Evolutionary conservation across 2,888 invertebrate genomes (phyloP).

Genomic region (Drosophila silvestris): DNA sequence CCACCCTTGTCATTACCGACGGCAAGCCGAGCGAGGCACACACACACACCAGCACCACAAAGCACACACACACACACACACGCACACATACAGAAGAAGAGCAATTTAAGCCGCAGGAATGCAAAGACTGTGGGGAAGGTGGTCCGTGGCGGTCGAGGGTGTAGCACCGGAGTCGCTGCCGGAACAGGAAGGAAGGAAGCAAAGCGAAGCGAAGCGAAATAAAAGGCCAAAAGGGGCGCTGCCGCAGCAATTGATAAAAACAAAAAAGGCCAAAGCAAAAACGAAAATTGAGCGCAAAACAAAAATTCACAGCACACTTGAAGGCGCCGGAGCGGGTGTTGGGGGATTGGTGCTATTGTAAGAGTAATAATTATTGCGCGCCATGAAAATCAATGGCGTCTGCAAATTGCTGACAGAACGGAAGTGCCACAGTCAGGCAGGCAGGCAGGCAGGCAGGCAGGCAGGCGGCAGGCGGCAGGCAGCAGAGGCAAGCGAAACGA

Average conservation of each 20-base stretch:
- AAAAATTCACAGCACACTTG: slow-evolving; percentile 44
- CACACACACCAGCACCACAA: slow-evolving; percentile 21
- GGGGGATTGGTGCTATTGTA: background rate
- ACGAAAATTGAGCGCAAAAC: slow-evolving; percentile 34
- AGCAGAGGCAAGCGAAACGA: background rate
- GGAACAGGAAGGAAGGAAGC: slow-evolving; percentile 56
- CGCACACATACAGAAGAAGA: slow-evolving; percentile 57
- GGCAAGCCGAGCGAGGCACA: slow-evolving; percentile 52
- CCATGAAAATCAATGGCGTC: slow-evolving; percentile 69
- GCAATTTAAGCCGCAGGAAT: slow-evolving; percentile 81
- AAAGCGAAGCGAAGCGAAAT: slow-evolving; percentile 50
- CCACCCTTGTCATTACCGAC: slow-evolving; percentile 59
- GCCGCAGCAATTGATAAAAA: slow-evolving; percentile 57
- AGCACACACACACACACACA: slow-evolving; percentile 27
- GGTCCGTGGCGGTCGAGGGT: slow-evolving; percentile 7
- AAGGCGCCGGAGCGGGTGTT: slow-evolving; percentile 24
- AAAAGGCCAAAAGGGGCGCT: slow-evolving; percentile 58
- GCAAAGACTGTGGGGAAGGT: slow-evolving; percentile 55
- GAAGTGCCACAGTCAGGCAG: slow-evolving; percentile 42
- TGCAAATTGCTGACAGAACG: slow-evolving; percentile 64
- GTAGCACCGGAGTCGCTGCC: slow-evolving; percentile 31
- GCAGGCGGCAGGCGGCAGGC: background rate
- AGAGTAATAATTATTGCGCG: slow-evolving; percentile 64
- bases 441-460: background rate
- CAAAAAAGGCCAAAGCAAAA: slow-evolving; percentile 42